Base-by-base conservation (phyloP, 2,888 invertebrate genomes). In the Adelognathus sp. region DNA sequence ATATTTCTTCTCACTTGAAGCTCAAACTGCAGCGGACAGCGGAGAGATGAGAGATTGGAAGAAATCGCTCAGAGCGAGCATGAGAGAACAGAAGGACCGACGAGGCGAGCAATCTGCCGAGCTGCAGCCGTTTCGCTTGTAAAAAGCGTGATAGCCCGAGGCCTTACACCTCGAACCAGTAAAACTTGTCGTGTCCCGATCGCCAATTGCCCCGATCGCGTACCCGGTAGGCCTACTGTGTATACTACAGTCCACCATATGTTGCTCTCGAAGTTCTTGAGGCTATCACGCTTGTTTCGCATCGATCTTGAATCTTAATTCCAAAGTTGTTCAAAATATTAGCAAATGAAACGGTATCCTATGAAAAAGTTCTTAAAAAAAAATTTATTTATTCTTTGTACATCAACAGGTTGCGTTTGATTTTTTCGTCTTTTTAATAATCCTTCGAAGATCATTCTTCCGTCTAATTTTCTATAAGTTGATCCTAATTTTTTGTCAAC, bases 141-240 rank as follows among this genome's bases (percentile, higher is more conserved):
- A 87, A 82, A 82, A 88, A 86, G 85, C 82, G 83, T 86, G 82
- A 88, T 86, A 84, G 88, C 89, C 88, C 81, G 82, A 88, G 90
- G 90, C 88, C 84, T 90, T 89, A 89, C 89, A 90, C 89, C 88
- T 89, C 88, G 88, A 88, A 90, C 90, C 90, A 89, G 90, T 90
- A 89, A 88, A 89, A 90, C 90, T 89, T 88, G 90, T 89, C 89
- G 89, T 87, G 84, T 83, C 81, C 83, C 83, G 82, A 84, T 84
- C 86, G 84, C 83, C 83, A 87, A 87, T 86, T 86, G 85, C 86
- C 33, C 50, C 21, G 50, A 50, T 50, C 50, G 36, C 7, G 24
- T 50, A 21, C n/a, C 4, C 50, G 11, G n/a, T n/a, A n/a, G n/a
- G 50, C 11, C 21, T n/a, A 24, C 24, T 21, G 24, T 50, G 50